A percentile compares a stretch with the other conserved stretches of the same genome.
Evolutionary conservation across 2,888 invertebrate species (phyloP).

Genomic region (Caradrina clavipalpis): DNA sequence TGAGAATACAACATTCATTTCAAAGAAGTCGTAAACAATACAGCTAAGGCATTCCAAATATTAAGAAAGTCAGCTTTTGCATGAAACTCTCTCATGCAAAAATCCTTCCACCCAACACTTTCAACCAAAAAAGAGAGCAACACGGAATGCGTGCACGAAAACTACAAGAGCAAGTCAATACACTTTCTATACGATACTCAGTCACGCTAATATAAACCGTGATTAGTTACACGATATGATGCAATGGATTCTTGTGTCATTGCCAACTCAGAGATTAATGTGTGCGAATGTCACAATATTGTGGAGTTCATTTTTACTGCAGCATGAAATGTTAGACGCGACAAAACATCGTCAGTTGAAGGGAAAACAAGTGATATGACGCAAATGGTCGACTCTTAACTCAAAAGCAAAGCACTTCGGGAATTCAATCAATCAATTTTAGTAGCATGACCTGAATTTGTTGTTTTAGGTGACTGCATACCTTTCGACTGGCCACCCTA

Average conservation of each 20-base stretch:
- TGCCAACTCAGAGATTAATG: conserved; percentile 70
- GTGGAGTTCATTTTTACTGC: conserved; percentile 51
- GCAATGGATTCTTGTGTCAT: conserved; percentile 72
- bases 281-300: conserved; percentile 62
- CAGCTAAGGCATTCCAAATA: too few relatives aligned
- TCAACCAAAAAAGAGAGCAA: background rate
- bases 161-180: conserved; percentile 16
- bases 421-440: conserved; percentile 28
- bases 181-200: conserved; percentile 28
- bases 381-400: background rate
- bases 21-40: background rate
- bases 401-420: conserved; percentile 24
- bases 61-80: background rate
- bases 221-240: conserved; percentile 61
- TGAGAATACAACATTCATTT: background rate
- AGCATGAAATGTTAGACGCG: conserved; percentile 39
- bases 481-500: background rate
- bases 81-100: background rate
- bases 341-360: conserved; percentile 23
- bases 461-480: conserved; percentile 1
- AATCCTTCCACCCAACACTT: conserved; percentile 2
- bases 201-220: conserved; percentile 44
- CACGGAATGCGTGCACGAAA: conserved; percentile 8
- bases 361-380: conserved; percentile 11
- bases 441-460: conserved; percentile 26